Base-by-base conservation (phyloP, 2,113 vertebrate genomes). In the Sclerurus mexicanus region DNA sequence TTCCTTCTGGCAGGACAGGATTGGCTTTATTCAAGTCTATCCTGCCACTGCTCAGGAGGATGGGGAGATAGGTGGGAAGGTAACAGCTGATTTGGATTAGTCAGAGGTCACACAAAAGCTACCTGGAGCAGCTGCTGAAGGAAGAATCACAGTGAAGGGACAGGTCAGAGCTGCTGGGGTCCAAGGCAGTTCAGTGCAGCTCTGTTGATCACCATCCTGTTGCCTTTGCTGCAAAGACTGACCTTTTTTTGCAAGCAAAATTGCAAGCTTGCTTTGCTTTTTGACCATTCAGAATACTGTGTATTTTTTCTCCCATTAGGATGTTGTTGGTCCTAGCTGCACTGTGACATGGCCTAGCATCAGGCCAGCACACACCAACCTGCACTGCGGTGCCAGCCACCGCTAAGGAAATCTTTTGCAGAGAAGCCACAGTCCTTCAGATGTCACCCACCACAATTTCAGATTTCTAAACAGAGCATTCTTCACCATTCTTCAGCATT, bases 321-420 rank as follows among this genome's bases (percentile, higher is more conserved):
- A 2, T 30, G 13, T 23, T 50, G 21, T 9, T 64, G 37, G 13
- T 52, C 42, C 4, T 53, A 10, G 4, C 15, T 78, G 18, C 39
- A 58, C 7, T 9, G 28, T 76, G n/a, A 40, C 19, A 31, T 1
- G 0, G 62, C 39, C 19, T 23, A 31, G 27, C 0, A 0, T 56
- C 28, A 0, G 5, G 35, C 25, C 37, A 90, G 44, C 52, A 31
- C 15, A 30, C 3, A 30, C 2, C 30, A 80, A 17, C 5, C 15
- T 35, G 27, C 9, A 2, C 28, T 50, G 50, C 40, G 37, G 27
- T 44, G 31, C 33, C 56, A 78, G 35, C 9, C 23, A 15, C 42
- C 21, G 79, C 22, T 4, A 4, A 79, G 28, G 23, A 93, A 49
- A 63, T 7, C 8, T 87, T 80, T 73, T 62, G 33, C 16, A 76